Evolutionary conservation across 1,140 invertebrate genomes (phyloP).

Genomic region (Marisa cornuarietis): DNA sequence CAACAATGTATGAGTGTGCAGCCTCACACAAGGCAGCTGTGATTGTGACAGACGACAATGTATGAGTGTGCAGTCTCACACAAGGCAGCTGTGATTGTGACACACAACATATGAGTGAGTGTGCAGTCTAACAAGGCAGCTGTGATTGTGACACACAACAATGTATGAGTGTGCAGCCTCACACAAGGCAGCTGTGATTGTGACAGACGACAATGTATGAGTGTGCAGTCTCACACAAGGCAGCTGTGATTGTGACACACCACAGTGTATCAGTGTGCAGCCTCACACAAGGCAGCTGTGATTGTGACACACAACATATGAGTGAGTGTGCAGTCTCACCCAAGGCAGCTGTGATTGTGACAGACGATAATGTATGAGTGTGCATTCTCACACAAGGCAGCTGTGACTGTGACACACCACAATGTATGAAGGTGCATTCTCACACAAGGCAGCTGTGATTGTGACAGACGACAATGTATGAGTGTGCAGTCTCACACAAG

Average conservation of each 20-base stretch:
- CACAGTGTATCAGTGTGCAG: not conserved
- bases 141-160: conserved; percentile 31
- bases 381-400: too few species aligned
- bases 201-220: not conserved
- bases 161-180: too few species aligned
- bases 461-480: not conserved
- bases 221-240: too few species aligned
- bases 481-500: too few species aligned
- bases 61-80: too few species aligned
- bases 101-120: not conserved
- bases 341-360: too few species aligned
- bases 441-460: too few species aligned
- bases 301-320: conserved; percentile 30
- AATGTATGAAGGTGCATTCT: too few species aligned
- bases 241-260: conserved; percentile 30
- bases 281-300: not conserved
- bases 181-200: too few species aligned
- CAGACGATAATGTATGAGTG: not conserved
- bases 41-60: not conserved
- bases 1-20: not conserved
- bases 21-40: too few species aligned
- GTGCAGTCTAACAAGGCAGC: too few species aligned
- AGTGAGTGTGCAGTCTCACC: too few species aligned
- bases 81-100: conserved; percentile 24
- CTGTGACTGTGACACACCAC: conserved; percentile 19